phyloP scores from a whole-genome alignment of 2,797 vertebrate species.

The Argentina silus region DNA sequence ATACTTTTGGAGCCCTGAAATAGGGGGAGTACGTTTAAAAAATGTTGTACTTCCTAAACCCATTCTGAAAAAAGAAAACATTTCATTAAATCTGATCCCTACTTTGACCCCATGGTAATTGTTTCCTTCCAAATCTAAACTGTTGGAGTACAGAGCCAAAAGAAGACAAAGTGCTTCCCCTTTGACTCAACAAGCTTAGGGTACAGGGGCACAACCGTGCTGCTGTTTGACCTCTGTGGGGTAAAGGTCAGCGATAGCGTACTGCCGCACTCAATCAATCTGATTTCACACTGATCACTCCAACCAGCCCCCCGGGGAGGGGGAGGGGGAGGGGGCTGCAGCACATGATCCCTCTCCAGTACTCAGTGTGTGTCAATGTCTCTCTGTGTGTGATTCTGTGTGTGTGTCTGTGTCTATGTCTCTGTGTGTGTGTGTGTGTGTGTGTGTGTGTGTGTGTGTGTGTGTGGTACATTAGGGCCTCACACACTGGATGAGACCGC shows the following conservation, averaged over 20 bases:
- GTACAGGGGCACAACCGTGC: neutral
- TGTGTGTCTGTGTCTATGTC: slow-evolving; percentile 4
- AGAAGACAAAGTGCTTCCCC: too few relatives aligned
- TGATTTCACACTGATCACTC: slow-evolving; percentile 19
- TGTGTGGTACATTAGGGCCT: neutral
- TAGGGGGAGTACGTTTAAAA: too few relatives aligned
- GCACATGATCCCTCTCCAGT: neutral
- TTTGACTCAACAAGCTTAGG: too few relatives aligned
- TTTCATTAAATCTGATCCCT: too few relatives aligned
- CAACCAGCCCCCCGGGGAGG: neutral
- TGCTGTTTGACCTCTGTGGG: too few relatives aligned
- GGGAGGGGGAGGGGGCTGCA: neutral
- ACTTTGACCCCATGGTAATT: too few relatives aligned
- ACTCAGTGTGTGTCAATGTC: neutral
- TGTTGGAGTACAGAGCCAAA: too few relatives aligned
- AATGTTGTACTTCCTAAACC: too few relatives aligned
- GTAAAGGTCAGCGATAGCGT: too few relatives aligned
- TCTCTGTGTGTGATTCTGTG: neutral
- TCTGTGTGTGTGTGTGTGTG: neutral
- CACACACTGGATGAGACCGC: neutral
- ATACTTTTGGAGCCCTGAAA: too few relatives aligned
- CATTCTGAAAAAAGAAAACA: too few relatives aligned
- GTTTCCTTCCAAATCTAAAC: too few relatives aligned
- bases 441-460: neutral
- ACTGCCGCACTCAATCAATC: neutral